Conservation (phyloP, 2,113 vertebrate species). For the Dipodomys spectabilis region DNA sequence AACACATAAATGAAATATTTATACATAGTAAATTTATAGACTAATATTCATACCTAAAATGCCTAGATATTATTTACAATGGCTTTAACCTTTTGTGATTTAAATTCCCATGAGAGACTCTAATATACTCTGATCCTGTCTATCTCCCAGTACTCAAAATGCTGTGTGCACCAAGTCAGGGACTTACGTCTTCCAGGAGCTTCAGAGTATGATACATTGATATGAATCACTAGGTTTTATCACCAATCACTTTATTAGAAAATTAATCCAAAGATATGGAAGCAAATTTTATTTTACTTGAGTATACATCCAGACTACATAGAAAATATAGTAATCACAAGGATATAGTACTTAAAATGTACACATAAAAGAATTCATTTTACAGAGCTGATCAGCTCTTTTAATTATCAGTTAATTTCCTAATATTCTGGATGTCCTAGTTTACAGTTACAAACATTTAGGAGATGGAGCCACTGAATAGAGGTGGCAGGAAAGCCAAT, state of each 20-base stretch:
- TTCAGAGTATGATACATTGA: background rate
- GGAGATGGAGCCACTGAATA: background rate
- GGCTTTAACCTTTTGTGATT: conserved; percentile 1
- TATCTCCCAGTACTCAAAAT: background rate
- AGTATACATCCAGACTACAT: conserved; percentile 14
- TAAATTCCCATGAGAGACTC: conserved; percentile 14
- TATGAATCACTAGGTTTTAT: background rate
- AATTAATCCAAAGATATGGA: background rate
- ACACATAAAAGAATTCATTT: conserved; percentile 20
- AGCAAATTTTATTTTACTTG: conserved; percentile 2
- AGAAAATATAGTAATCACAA: conserved; percentile 45
- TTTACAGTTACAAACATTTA: conserved; percentile 32
- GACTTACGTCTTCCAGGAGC: background rate
- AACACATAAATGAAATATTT: background rate
- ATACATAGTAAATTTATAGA: conserved; percentile 10
- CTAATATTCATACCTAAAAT: background rate
- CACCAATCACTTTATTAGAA: conserved; percentile 38
- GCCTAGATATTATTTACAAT: background rate
- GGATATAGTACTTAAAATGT: conserved; percentile 50
- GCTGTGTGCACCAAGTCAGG: background rate
- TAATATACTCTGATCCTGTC: background rate
- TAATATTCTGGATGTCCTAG: conserved; percentile 28
- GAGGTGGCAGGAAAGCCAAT: background rate
- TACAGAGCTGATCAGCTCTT: background rate
- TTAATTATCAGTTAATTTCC: background rate